Percentiles rank a stretch among this genome's conserved stretches.
Evolutionary conservation across 2,888 invertebrate genomes (phyloP).

Genomic region (Pristionchus fissidentatus): DNA sequence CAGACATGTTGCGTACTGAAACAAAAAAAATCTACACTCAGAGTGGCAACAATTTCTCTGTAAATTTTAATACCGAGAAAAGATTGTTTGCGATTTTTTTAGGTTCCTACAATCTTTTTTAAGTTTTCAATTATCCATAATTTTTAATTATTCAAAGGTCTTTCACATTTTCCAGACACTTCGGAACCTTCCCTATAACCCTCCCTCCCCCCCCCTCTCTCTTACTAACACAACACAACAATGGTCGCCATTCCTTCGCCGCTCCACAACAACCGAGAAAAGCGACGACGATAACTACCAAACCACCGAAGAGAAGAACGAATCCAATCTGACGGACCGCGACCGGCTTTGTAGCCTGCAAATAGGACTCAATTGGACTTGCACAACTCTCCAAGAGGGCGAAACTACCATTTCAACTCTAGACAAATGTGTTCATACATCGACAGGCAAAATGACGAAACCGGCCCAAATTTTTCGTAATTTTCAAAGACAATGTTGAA

Average conservation of each 20-base stretch:
- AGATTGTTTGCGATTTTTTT: background rate
- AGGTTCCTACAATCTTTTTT: background rate
- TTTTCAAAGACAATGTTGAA: too few species aligned
- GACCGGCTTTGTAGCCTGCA: conserved; percentile 66
- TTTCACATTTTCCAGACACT: background rate
- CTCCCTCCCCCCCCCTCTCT: background rate
- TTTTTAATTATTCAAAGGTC: background rate
- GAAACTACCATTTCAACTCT: too few species aligned
- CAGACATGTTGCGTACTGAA: conserved; percentile 73
- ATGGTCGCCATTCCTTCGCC: conserved; percentile 75
- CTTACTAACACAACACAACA: conserved; percentile 70
- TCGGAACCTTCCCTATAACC: background rate
- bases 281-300: conserved; percentile 72
- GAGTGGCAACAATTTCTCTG: background rate
- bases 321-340: conserved; percentile 73
- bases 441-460: too few species aligned
- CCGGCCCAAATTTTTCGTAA: background rate
- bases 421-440: too few species aligned
- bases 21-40: conserved; percentile 21
- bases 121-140: background rate
- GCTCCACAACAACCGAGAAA: conserved; percentile 75
- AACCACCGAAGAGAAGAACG: conserved; percentile 71
- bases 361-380: background rate
- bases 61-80: background rate
- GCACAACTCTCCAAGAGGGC: background rate